Conservation (phyloP, 1,140 invertebrate species). For the Brachionus manjavacas region DNA sequence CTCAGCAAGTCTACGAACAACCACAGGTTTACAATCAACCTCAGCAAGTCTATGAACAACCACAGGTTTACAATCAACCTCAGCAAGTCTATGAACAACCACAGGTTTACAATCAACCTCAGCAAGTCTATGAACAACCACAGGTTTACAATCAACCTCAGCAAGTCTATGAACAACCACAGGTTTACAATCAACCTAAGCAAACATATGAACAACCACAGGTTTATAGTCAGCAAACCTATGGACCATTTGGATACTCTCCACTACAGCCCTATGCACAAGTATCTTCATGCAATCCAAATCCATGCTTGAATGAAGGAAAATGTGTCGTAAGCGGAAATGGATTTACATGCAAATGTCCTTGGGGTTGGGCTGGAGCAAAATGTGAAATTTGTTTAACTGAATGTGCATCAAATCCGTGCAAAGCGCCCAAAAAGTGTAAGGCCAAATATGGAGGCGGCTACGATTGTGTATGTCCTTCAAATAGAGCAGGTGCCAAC, state of each 20-base stretch:
- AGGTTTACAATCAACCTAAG: background rate
- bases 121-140: background rate
- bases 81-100: background rate
- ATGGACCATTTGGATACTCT: background rate
- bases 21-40: background rate
- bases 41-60: background rate
- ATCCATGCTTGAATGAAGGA: slow-evolving; percentile 42
- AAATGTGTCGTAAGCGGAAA: slow-evolving; percentile 16
- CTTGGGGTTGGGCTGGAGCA: slow-evolving; percentile 43
- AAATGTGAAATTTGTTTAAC: slow-evolving; percentile 46
- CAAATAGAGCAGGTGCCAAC: slow-evolving; percentile 17
- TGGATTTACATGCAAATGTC: slow-evolving; percentile 27
- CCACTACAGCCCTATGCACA: background rate
- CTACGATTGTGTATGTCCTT: slow-evolving; percentile 44
- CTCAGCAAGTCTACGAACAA: background rate
- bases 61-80: background rate
- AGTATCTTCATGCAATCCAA: background rate
- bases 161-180: background rate
- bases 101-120: background rate
- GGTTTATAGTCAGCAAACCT: background rate
- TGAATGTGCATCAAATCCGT: slow-evolving; percentile 48
- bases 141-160: background rate
- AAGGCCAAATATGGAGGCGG: slow-evolving; percentile 47
- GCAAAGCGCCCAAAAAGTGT: slow-evolving; percentile 48
- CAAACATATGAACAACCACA: background rate